These are phyloP conservation scores for Argya squamiceps DNA, from an alignment of 2,797 vertebrate species.

Conservation along the genomic window DNA sequence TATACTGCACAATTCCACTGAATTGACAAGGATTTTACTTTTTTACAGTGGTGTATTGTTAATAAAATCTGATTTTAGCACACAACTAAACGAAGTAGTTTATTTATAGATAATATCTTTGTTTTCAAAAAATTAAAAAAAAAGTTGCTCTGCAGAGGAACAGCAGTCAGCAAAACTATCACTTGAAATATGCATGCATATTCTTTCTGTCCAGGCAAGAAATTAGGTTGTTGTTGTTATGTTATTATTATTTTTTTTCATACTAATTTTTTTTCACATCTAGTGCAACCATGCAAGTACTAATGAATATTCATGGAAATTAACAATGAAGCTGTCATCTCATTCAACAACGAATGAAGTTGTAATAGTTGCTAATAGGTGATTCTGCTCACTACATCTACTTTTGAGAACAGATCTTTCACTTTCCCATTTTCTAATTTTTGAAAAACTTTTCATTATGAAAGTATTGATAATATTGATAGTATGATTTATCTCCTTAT, in stretches of 20 bases:
- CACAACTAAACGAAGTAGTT: neutral
- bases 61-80: neutral
- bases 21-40: neutral
- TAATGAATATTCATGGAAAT: neutral
- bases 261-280: neutral
- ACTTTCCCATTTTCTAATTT: neutral
- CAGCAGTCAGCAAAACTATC: conserved; percentile 1
- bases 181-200: neutral
- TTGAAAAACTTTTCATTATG: neutral
- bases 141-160: neutral
- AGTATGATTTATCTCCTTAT: neutral
- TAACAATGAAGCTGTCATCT: neutral
- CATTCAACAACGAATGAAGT: neutral
- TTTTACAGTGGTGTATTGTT: neutral
- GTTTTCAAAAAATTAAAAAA: neutral
- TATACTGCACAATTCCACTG: neutral
- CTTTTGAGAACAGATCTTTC: neutral
- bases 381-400: neutral
- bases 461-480: neutral
- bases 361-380: neutral
- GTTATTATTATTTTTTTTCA: neutral
- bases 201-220: neutral
- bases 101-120: neutral
- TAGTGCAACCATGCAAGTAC: neutral
- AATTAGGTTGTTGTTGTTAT: neutral